These are phyloP conservation scores for Phyllotreta striolata DNA, from an alignment of 2,888 invertebrate species.

Conservation along the genomic window DNA sequence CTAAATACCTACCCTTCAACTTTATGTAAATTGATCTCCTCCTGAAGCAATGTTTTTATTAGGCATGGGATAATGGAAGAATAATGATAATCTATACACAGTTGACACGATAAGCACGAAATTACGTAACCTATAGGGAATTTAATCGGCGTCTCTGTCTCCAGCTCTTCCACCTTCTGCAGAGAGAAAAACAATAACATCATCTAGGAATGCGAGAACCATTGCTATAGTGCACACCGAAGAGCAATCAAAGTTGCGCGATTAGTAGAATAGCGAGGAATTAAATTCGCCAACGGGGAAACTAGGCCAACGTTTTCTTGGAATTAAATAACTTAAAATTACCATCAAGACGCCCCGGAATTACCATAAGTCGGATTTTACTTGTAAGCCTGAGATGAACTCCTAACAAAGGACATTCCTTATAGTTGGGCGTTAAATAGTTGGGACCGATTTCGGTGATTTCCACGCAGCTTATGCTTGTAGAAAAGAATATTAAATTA, in stretches of 20 bases:
- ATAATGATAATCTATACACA: slow-evolving; percentile 35
- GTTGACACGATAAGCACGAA: slow-evolving; percentile 37
- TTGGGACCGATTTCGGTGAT: too few species aligned
- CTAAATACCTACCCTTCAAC: slow-evolving; percentile 1
- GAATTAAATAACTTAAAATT: slow-evolving; percentile 1
- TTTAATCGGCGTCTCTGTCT: slow-evolving; percentile 22
- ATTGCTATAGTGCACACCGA: slow-evolving; percentile 27
- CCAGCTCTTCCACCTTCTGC: slow-evolving; percentile 10
- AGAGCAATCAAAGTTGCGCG: slow-evolving; percentile 30
- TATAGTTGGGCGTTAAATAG: too few species aligned
- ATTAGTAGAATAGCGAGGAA: slow-evolving; percentile 28
- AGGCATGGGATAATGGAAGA: slow-evolving; percentile 26
- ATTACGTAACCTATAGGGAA: slow-evolving; percentile 31
- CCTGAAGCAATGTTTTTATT: slow-evolving; percentile 34
- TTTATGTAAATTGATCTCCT: slow-evolving; percentile 29
- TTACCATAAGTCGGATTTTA: not conserved
- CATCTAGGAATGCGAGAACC: slow-evolving; percentile 20
- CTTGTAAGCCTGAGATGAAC: not conserved
- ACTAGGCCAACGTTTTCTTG: slow-evolving; percentile 10
- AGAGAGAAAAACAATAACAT: slow-evolving; percentile 27
- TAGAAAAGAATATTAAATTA: too few species aligned
- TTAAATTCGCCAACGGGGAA: slow-evolving; percentile 16
- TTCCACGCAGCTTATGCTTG: too few species aligned
- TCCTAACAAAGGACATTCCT: too few species aligned
- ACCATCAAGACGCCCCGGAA: too few species aligned